These are phyloP conservation scores for Thinocorus orbignyianus DNA, from an alignment of 2,113 vertebrate species.

Conservation along the genomic window DNA sequence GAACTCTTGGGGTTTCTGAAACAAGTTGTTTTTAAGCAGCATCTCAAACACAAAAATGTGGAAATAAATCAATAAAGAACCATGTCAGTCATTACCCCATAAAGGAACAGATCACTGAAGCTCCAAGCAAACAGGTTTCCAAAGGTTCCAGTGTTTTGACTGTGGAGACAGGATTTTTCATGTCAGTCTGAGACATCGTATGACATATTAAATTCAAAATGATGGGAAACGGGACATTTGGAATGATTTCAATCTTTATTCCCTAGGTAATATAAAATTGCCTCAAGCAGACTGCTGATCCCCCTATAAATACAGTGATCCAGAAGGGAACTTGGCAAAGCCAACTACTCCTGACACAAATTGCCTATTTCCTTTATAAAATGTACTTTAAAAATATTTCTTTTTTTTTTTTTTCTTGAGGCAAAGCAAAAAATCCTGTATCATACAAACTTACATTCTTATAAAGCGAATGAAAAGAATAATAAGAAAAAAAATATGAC, in stretches of 20 bases:
- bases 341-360: neutral
- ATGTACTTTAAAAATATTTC: neutral
- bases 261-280: neutral
- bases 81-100: fast-evolving
- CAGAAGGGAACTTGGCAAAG: neutral
- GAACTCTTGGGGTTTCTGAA: too few relatives aligned
- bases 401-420: neutral
- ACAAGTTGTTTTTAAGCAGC: neutral
- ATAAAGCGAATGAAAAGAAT: neutral
- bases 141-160: neutral
- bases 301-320: neutral
- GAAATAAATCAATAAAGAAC: neutral
- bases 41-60: neutral
- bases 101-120: neutral
- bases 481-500: neutral
- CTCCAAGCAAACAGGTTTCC: neutral
- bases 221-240: neutral
- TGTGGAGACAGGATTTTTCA: neutral
- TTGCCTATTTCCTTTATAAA: neutral
- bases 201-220: neutral
- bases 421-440: neutral
- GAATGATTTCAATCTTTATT: neutral
- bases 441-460: neutral
- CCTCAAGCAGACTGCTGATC: neutral
- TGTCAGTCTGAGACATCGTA: neutral